phyloP scores from a whole-genome alignment of 2,797 vertebrate species.

The Scarus forsteni region DNA sequence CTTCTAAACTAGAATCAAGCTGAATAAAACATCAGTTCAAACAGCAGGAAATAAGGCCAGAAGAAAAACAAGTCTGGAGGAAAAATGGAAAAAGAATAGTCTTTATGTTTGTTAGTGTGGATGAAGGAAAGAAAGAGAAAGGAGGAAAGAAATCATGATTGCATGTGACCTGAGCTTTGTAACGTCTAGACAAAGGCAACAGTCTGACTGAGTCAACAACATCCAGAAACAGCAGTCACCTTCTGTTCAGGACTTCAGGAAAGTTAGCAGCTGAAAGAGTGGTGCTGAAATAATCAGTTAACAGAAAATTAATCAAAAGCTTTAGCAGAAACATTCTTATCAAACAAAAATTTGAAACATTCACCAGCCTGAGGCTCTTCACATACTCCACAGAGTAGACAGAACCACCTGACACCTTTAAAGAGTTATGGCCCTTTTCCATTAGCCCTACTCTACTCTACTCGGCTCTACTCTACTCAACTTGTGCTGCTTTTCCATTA shows the following conservation, averaged over 20 bases:
- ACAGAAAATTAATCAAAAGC: background rate
- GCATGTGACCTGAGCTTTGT: background rate
- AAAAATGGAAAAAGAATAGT: background rate
- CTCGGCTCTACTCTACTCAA: too few species aligned
- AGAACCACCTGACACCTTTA: too few species aligned
- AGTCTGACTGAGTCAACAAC: background rate
- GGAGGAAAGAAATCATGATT: background rate
- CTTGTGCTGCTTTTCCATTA: too few species aligned
- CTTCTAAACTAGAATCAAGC: background rate
- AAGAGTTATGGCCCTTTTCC: too few species aligned
- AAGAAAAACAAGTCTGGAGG: background rate
- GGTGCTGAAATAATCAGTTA: background rate
- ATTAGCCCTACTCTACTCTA: too few species aligned
- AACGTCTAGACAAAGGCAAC: conserved; percentile 6
- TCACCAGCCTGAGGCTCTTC: background rate
- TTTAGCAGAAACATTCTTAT: background rate
- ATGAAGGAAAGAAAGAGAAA: background rate
- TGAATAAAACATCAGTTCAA: conserved; percentile 25
- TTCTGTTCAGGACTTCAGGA: background rate
- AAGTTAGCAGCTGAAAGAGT: background rate
- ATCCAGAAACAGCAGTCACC: background rate
- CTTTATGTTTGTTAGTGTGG: background rate
- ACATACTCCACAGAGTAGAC: background rate
- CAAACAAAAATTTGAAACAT: background rate
- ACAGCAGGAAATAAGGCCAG: background rate